phyloP scores from a whole-genome alignment of 1,140 invertebrate genomes.

The Saxidomus purpurata region DNA sequence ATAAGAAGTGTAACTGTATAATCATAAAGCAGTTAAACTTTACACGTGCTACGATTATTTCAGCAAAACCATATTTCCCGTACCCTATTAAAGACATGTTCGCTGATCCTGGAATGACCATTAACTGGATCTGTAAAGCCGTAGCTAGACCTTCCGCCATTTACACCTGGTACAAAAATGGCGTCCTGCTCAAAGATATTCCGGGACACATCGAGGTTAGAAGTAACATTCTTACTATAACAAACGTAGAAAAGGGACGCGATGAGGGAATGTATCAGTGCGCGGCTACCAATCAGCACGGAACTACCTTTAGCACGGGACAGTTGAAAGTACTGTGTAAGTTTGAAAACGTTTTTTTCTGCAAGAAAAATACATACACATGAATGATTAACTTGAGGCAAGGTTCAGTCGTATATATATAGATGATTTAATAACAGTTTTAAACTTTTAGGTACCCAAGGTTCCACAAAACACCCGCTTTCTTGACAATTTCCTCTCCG shows the following conservation, averaged over 20 bases:
- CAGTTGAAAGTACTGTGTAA: slow-evolving; percentile 92
- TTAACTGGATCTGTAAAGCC: slow-evolving; percentile 51
- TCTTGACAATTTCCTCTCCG: too few species aligned
- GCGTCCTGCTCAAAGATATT: not conserved
- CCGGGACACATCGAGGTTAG: slow-evolving; percentile 42
- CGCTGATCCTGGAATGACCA: slow-evolving; percentile 36
- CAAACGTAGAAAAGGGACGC: not conserved
- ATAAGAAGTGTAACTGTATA: too few species aligned
- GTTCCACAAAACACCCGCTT: too few species aligned
- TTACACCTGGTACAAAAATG: slow-evolving; percentile 64
- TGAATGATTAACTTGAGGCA: too few species aligned
- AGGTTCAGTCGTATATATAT: too few species aligned
- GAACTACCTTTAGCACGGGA: slow-evolving; percentile 94
- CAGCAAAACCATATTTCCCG: slow-evolving; percentile 63
- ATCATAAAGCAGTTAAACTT: too few species aligned
- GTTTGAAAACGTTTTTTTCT: too few species aligned
- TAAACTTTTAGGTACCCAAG: too few species aligned
- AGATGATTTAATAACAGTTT: too few species aligned
- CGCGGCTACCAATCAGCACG: slow-evolving; percentile 95
- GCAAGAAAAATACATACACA: too few species aligned
- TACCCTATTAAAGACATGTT: slow-evolving; percentile 45
- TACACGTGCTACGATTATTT: not conserved
- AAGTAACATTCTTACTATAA: slow-evolving; percentile 31
- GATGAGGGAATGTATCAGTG: slow-evolving; percentile 96
- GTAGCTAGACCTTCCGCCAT: slow-evolving; percentile 48